Evolutionary conservation across 2,113 vertebrate species (phyloP).

Genomic region (Sphyrna mokarran): DNA sequence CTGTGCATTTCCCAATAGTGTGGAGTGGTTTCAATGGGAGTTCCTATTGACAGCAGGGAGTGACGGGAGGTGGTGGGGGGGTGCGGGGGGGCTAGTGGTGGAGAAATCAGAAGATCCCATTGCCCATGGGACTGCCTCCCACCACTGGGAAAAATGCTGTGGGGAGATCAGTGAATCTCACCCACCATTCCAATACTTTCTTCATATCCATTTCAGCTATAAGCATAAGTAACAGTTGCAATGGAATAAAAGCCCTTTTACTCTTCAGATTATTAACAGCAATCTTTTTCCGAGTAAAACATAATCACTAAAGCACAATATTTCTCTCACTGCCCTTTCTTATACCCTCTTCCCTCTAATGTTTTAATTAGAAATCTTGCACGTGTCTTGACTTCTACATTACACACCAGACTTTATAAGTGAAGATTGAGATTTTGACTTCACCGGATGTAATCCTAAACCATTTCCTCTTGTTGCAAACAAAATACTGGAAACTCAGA

Average conservation of each 20-base stretch:
- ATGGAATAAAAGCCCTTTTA: neutral
- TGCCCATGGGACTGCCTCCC: no score
- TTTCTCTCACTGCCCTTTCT: neutral
- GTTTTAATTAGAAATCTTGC: neutral
- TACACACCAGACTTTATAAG: neutral
- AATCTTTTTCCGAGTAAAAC: neutral
- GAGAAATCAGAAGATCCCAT: no score
- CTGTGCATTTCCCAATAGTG: no score
- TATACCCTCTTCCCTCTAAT: neutral
- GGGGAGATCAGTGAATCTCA: no score
- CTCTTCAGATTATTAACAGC: neutral
- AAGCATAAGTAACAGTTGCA: neutral
- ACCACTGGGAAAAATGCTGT: no score
- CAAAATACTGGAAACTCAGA: no score
- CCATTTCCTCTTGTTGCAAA: neutral
- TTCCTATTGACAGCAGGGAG: no score
- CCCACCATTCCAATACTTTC: neutral
- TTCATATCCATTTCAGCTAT: neutral
- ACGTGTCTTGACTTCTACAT: neutral
- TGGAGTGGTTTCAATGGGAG: no score
- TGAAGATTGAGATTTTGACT: no score
- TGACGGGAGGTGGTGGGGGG: no score
- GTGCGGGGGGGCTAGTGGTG: no score
- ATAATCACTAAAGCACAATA: neutral
- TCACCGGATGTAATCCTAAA: neutral